Conservation (phyloP, 1,140 invertebrate species). For the Wiebesia pumilae region DNA sequence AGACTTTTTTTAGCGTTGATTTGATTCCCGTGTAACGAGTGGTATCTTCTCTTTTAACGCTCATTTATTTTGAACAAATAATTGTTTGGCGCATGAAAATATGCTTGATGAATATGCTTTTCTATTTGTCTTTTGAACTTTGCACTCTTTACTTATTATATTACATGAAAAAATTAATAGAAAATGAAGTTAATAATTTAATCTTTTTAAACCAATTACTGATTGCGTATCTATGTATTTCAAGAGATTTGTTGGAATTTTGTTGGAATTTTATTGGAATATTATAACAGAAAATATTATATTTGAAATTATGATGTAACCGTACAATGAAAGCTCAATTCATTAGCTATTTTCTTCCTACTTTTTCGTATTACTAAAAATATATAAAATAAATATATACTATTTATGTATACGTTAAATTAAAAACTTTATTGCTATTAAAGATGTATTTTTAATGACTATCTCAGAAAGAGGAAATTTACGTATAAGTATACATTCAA, state of each 20-base stretch:
- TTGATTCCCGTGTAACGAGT: constrained; percentile 41
- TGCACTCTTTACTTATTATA: neutral
- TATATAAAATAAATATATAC: neutral
- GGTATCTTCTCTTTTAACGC: constrained; percentile 19
- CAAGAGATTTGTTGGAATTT: neutral
- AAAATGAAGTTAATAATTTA: neutral
- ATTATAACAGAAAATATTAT: neutral
- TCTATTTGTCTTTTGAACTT: neutral
- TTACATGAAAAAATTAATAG: neutral
- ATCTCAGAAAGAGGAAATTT: neutral
- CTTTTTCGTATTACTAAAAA: neutral
- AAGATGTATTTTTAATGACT: neutral
- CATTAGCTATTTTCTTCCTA: neutral
- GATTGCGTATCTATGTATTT: neutral
- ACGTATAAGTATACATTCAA: neutral
- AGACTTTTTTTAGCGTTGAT: constrained; percentile 29
- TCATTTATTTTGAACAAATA: constrained; percentile 47
- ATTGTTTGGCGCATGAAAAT: constrained; percentile 24
- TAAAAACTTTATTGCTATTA: neutral
- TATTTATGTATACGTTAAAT: neutral
- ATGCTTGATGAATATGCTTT: neutral
- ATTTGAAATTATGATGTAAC: neutral
- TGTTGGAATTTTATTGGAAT: neutral
- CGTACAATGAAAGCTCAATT: neutral
- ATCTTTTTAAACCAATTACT: neutral